Evolutionary conservation across 2,797 vertebrate species (phyloP), one percentile per base, ranked within the genome.

Genomic region (Phataginus tricuspis): DNA sequence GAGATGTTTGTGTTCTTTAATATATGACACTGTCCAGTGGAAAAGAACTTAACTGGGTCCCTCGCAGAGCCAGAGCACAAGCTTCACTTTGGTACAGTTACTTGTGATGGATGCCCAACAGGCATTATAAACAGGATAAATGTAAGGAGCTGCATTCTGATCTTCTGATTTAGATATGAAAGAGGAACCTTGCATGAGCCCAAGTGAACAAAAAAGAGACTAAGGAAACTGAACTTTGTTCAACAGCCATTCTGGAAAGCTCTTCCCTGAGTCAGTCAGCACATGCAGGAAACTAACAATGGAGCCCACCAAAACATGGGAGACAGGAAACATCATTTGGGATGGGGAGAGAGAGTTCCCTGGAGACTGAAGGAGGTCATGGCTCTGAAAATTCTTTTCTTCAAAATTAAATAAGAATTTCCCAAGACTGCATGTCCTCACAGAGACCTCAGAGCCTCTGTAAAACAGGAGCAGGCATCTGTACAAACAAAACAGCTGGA

Each of bases 331-430:
- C 18, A 63, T 18, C 18, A 63, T 18, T 37, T 29, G 49, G 25
- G 39, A 55, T 45, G 31, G 19, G 66, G 34, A 23, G 37, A 51
- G 29, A 79, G 45, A 66, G 27, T 83, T 68, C 79, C 37, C 37
- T 78, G 16, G 89, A 93, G 75, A 84, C 66, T 34, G 45, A 51
- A 8, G 12, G 45, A 90, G n/a, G 19, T 61, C 77, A 66, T 10
- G 8, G 31, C 55, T 91, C 61, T 72, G 49, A 93, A 91, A 94
- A 95, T 75, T 92, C 51, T 64, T 89, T 79, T 78, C 86, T 84
- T 93, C 49, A 63, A 66, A 88, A 51, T 77, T 37, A 72, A 31
- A 10, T 61, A 78, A 90, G 27, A 80, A 69, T 91, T 72, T 88
- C 61, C 51, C 53, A 92, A 89, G 31, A 75, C 51, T 86, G 11